phyloP scores from a whole-genome alignment of 2,113 vertebrate genomes.

The Hassar affinis region DNA sequence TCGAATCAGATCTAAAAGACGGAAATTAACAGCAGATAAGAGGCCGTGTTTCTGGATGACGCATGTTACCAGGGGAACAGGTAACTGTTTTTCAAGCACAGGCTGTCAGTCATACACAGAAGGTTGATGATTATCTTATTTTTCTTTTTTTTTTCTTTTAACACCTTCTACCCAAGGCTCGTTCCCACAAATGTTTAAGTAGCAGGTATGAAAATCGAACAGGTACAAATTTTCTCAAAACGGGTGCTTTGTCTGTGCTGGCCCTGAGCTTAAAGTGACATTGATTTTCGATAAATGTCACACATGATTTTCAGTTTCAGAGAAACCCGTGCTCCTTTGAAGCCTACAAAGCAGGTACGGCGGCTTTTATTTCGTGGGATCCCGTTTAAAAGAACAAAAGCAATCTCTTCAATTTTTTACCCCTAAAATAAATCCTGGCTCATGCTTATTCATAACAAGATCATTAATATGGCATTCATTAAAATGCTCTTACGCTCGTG shows the following conservation, averaged over 20 bases:
- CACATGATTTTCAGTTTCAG: background rate
- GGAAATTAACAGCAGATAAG: slow-evolving; percentile 53
- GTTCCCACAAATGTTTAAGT: slow-evolving; percentile 11
- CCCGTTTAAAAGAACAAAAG: background rate
- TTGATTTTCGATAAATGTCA: slow-evolving; percentile 45
- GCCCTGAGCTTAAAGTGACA: slow-evolving; percentile 36
- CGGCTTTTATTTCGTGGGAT: background rate
- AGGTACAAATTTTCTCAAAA: slow-evolving; percentile 11
- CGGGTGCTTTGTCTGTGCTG: slow-evolving; percentile 4
- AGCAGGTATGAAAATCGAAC: slow-evolving; percentile 30
- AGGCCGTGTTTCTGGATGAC: background rate
- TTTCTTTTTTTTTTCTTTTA: slow-evolving; percentile 22
- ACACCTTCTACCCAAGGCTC: background rate
- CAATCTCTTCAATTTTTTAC: background rate
- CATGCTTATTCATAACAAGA: background rate
- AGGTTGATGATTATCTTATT: background rate
- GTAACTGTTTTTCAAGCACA: background rate
- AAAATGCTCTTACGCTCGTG: background rate
- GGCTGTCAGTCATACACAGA: background rate
- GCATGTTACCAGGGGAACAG: background rate
- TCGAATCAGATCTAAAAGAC: slow-evolving; percentile 40
- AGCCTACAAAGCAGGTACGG: slow-evolving; percentile 2
- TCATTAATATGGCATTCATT: background rate
- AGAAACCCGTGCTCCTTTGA: background rate
- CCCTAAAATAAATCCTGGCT: background rate